Evolutionary conservation across 2,113 vertebrate genomes (phyloP), one percentile per base, ranked within the genome.

Genomic region (Hyla sarda): DNA sequence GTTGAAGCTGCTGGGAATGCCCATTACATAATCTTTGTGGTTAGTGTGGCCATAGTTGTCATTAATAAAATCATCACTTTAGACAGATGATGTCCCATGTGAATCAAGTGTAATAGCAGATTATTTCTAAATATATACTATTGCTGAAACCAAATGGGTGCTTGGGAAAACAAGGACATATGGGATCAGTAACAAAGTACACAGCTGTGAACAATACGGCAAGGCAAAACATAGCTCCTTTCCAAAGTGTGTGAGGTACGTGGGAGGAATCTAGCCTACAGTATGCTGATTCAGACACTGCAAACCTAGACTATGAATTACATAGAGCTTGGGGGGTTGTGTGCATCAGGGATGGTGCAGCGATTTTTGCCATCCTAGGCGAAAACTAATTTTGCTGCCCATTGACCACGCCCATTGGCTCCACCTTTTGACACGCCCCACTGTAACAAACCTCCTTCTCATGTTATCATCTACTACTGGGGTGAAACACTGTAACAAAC

Each of bases 101-200:
- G 9, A 9, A 41, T 37, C 19, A 10, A 34, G 65, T 21, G 7
- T 69, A 41, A 69, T 34, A 19, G 1, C 7, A 19, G 19, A 34
- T 69, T 71, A 71, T 71, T 41, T 28, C 45, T 30, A 30, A 48
- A 75, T 23, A 6, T 79, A 8, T 79, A 37, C 30, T 21, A 32
- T 45, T 62, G 37, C 32, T 45, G 9, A 62, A 28, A 79, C 10
- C 30, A 52, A 56, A 34, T 1, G 11, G 21, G 23, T 17, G 30
- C 77, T 41, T 21, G 41, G 54, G 77, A 80, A 80, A 80, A 80
- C 77, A 62, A 25, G 77, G 50, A 62, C 77, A 80, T 80, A 80
- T 80, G 77, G 77, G 30, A 80, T 80, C 76, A 48, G 48, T 54
- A 77, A 32, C 48, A 32, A 47, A 25, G 48, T 56, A 23, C 75